Conservation (phyloP, 1,140 invertebrate species). For the Cydia amplana region DNA sequence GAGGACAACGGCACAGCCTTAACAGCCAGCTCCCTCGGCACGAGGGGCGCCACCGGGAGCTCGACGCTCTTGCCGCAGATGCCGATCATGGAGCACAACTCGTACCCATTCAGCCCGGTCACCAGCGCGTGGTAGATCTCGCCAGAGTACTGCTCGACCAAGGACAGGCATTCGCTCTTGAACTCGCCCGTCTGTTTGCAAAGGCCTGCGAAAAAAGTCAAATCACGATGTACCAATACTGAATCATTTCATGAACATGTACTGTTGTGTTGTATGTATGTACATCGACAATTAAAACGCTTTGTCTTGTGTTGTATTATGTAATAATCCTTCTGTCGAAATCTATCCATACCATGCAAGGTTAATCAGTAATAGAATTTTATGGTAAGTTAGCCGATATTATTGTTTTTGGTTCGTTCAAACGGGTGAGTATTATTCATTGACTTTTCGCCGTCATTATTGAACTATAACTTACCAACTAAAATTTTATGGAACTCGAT, state of each 20-base stretch:
- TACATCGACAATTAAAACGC: too few relatives aligned
- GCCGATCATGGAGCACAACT: constrained; percentile 85
- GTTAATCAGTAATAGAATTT: too few relatives aligned
- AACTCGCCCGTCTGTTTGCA: constrained; percentile 89
- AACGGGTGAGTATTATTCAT: too few relatives aligned
- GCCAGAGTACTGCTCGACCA: constrained; percentile 89
- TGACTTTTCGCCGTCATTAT: too few relatives aligned
- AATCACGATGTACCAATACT: too few relatives aligned
- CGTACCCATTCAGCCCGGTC: constrained; percentile 84
- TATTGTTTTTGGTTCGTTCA: too few relatives aligned
- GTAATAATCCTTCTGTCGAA: too few relatives aligned
- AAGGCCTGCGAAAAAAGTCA: constrained; percentile 75
- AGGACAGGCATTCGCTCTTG: constrained; percentile 82
- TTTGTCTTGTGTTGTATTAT: too few relatives aligned
- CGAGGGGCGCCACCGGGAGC: constrained; percentile 79
- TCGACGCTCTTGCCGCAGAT: constrained; percentile 81
- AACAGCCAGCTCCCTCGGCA: constrained; percentile 74
- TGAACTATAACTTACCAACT: constrained; percentile 69
- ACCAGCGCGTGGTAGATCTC: constrained; percentile 86
- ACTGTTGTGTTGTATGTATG: too few relatives aligned
- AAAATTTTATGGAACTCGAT: constrained; percentile 89
- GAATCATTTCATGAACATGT: too few relatives aligned
- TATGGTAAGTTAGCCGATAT: too few relatives aligned
- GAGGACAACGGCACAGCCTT: constrained; percentile 46
- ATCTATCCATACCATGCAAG: too few relatives aligned